These are phyloP conservation scores for Ceriagrion tenellum DNA, from an alignment of 2,888 invertebrate species.

Conservation along the genomic window DNA sequence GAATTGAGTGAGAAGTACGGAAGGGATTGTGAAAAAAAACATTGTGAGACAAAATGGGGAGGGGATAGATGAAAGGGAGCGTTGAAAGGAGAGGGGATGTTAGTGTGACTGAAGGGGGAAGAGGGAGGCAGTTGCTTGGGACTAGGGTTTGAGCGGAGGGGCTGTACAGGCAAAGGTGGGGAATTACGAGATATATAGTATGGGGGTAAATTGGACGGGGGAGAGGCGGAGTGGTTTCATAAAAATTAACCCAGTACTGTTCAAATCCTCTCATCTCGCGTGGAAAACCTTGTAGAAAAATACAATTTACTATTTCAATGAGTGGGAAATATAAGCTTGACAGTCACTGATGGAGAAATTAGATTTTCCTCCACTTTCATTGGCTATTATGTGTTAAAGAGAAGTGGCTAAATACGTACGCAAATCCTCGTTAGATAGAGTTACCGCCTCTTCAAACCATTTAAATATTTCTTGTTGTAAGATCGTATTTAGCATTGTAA, in stretches of 20 bases:
- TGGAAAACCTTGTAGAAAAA: too few relatives aligned
- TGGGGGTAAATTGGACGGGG: neutral
- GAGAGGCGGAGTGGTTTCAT: neutral
- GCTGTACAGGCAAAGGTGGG: neutral
- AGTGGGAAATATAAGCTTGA: too few relatives aligned
- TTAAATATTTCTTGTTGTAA: too few relatives aligned
- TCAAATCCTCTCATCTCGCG: too few relatives aligned
- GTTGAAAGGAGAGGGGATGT: neutral
- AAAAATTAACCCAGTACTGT: neutral
- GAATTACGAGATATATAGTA: neutral
- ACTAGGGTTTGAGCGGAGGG: neutral
- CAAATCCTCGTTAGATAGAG: too few relatives aligned
- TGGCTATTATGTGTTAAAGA: too few relatives aligned
- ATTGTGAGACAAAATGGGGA: neutral
- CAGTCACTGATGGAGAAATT: too few relatives aligned
- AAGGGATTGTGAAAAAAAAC: constrained; percentile 35
- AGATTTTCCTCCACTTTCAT: too few relatives aligned
- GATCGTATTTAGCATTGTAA: too few relatives aligned
- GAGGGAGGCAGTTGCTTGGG: constrained; percentile 1
- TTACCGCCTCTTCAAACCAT: too few relatives aligned
- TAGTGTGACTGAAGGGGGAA: neutral
- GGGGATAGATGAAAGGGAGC: constrained; percentile 23
- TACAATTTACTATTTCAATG: too few relatives aligned
- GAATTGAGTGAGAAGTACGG: neutral
- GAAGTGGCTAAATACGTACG: too few relatives aligned